Evolutionary conservation across 2,888 invertebrate genomes (phyloP).

Genomic region (Buathra laborator): DNA sequence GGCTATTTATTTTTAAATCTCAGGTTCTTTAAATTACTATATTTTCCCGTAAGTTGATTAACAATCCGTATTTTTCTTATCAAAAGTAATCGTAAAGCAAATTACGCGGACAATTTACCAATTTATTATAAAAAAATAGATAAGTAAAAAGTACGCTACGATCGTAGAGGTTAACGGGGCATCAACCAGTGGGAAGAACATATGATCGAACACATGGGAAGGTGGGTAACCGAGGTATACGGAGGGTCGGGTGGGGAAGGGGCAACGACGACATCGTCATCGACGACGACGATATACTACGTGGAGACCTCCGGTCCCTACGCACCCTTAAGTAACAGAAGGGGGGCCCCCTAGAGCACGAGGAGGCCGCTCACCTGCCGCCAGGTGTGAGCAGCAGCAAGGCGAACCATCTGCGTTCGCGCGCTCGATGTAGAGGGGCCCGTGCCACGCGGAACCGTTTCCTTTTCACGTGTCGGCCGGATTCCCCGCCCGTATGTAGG

Average conservation of each 20-base stretch:
- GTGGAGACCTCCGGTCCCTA: conserved; percentile 2
- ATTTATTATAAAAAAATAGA: background rate
- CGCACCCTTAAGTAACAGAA: conserved; percentile 59
- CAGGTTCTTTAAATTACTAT: too few species aligned
- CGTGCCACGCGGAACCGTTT: conserved; percentile 78
- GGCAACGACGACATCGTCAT: conserved; percentile 35
- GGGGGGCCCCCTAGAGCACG: conserved; percentile 73
- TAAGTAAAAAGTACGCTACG: background rate
- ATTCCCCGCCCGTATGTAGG: conserved; percentile 63
- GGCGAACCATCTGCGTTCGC: conserved; percentile 79
- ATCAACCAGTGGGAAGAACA: conserved; percentile 54
- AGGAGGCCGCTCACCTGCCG: conserved; percentile 77
- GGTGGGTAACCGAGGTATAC: conserved; percentile 23
- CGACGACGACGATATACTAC: conserved; percentile 27
- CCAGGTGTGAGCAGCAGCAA: conserved; percentile 79
- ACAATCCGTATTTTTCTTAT: too few species aligned
- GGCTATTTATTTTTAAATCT: too few species aligned
- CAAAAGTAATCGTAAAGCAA: too few species aligned
- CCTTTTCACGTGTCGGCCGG: conserved; percentile 67
- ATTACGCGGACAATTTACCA: too few species aligned
- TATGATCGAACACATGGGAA: conserved; percentile 63
- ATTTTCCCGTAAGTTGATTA: too few species aligned
- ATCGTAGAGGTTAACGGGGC: conserved; percentile 29
- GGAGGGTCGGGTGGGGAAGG: background rate
- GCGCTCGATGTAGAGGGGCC: conserved; percentile 72